A percentile compares a stretch with the other conserved stretches of the same genome.
Evolutionary conservation across 1,140 invertebrate species (phyloP).

Genomic region (Aphaenogaster floridana): DNA sequence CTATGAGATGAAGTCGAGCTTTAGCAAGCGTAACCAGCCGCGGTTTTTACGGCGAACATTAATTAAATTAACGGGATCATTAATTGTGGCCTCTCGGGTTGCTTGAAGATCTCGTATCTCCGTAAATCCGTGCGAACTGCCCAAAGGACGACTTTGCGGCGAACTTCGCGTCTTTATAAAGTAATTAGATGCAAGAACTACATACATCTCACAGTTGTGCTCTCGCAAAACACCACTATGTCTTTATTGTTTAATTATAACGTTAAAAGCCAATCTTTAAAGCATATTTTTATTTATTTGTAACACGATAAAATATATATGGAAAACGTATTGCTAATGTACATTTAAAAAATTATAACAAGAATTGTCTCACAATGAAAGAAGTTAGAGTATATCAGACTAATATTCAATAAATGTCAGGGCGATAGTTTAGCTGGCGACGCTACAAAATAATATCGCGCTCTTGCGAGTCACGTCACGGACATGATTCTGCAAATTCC

Average conservation of each 20-base stretch:
- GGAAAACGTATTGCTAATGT: neutral
- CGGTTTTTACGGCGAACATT: conserved; percentile 64
- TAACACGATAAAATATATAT: neutral
- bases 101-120: conserved; percentile 45
- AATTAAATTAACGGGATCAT: conserved; percentile 76
- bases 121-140: conserved; percentile 52
- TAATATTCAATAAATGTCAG: conserved; percentile 36
- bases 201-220: neutral
- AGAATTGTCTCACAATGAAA: neutral
- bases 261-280: neutral
- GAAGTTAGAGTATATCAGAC: neutral
- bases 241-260: conserved; percentile 28
- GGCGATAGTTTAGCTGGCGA: neutral
- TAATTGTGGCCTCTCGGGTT: conserved; percentile 61
- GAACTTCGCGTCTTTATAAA: conserved; percentile 12
- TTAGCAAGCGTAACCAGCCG: conserved; percentile 40
- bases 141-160: conserved; percentile 40
- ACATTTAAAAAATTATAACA: neutral
- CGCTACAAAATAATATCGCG: conserved; percentile 47
- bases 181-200: neutral
- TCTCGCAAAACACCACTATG: neutral
- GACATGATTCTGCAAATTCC: conserved; percentile 64
- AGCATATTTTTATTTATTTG: neutral
- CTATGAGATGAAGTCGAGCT: conserved; percentile 33
- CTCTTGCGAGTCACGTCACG: conserved; percentile 61